Evolutionary conservation across 1,140 invertebrate species (phyloP).

Genomic region (Zaprionus davidi): DNA sequence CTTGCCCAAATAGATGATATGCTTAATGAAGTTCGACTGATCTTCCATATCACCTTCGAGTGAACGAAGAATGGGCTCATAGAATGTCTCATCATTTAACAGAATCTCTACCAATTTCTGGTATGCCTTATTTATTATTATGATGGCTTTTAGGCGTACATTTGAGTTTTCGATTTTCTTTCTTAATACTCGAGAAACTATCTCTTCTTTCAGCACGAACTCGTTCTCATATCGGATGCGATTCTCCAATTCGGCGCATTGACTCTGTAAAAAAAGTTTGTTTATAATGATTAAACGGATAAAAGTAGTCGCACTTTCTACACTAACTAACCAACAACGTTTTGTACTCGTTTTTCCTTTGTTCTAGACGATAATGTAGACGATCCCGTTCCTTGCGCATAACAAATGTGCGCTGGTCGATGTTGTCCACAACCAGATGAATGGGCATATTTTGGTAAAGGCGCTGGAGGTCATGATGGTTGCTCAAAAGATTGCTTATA

Average conservation of each 20-base stretch:
- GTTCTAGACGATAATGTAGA: constrained; percentile 49
- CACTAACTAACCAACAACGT: constrained; percentile 40
- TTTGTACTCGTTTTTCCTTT: constrained; percentile 60
- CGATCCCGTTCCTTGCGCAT: constrained; percentile 80
- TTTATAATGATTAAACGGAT: not conserved
- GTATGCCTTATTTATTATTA: constrained; percentile 73
- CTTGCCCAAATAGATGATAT: constrained; percentile 72
- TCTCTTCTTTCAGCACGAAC: constrained; percentile 69
- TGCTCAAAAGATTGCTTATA: constrained; percentile 71
- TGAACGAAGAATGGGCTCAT: constrained; percentile 77
- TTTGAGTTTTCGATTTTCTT: constrained; percentile 80
- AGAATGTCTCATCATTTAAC: constrained; percentile 71
- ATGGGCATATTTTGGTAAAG: constrained; percentile 81
- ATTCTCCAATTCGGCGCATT: constrained; percentile 63
- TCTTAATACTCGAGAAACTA: constrained; percentile 48
- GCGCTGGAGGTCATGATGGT: constrained; percentile 73
- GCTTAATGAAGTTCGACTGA: constrained; percentile 76
- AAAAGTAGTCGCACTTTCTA: not conserved
- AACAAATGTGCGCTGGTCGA: constrained; percentile 80
- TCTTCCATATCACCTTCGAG: constrained; percentile 74
- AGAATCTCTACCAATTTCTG: constrained; percentile 73
- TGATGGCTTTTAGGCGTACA: constrained; percentile 74
- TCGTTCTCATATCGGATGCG: constrained; percentile 76
- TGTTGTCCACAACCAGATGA: constrained; percentile 72
- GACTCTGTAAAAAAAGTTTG: constrained; percentile 22